phyloP scores from a whole-genome alignment of 2,113 vertebrate genomes.

The Nipponia nippon region DNA sequence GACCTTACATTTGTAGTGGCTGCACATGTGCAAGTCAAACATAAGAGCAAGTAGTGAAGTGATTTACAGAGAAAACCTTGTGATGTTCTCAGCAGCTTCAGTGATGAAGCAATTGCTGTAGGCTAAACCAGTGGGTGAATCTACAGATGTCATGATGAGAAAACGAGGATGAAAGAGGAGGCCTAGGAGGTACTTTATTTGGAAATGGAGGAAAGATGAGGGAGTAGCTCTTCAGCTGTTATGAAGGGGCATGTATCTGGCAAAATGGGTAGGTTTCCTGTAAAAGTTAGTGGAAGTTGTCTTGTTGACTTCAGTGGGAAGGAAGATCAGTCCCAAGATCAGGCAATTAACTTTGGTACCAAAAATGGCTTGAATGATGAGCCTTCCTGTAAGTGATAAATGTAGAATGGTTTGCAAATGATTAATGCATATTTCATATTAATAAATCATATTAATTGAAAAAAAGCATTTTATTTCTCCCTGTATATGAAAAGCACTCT shows the following conservation, averaged over 20 bases:
- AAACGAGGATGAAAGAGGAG: neutral
- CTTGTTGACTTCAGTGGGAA: neutral
- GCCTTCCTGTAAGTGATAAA: constrained; percentile 38
- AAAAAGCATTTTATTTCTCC: neutral
- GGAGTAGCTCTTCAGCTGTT: neutral
- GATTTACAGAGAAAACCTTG: neutral
- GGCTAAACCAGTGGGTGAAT: neutral
- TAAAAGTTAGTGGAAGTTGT: neutral
- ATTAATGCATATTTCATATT: constrained; percentile 51
- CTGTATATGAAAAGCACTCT: neutral
- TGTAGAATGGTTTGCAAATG: constrained; percentile 28
- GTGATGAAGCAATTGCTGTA: neutral
- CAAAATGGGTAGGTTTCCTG: neutral
- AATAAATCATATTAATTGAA: constrained; percentile 62
- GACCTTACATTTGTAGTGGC: neutral
- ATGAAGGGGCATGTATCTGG: neutral
- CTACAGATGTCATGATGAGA: neutral
- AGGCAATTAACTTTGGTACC: constrained; percentile 1
- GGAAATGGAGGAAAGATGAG: neutral
- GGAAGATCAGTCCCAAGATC: neutral
- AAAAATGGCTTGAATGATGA: constrained; percentile 47
- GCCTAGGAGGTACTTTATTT: neutral
- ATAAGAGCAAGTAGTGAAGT: neutral
- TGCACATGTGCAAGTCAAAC: neutral
- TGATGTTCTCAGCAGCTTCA: neutral